phyloP scores from a whole-genome alignment of 2,888 invertebrate species.

The Colletes collaris region DNA sequence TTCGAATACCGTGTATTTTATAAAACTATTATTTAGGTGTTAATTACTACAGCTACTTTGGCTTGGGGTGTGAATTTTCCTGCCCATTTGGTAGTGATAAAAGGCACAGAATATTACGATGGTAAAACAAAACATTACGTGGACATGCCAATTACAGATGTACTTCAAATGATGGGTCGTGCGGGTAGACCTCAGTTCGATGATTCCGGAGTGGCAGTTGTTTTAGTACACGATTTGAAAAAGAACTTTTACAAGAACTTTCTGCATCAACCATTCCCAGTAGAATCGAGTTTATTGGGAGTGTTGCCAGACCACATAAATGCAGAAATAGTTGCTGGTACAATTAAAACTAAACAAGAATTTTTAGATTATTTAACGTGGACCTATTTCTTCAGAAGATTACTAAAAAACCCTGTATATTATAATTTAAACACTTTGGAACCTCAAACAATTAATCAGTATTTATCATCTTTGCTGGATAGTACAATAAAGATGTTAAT shows the following conservation, averaged over 20 bases:
- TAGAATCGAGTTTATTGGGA: constrained; percentile 96
- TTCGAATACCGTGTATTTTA: neutral
- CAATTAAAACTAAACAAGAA: constrained; percentile 95
- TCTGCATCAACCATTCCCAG: constrained; percentile 99
- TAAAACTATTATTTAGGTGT: constrained; percentile 85
- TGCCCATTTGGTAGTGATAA: constrained; percentile 98
- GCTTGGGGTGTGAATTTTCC: constrained; percentile 99
- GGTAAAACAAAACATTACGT: constrained; percentile 98
- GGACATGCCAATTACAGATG: constrained; percentile 99
- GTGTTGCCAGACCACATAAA: constrained; percentile 98
- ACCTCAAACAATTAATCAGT: constrained; percentile 88
- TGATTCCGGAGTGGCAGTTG: constrained; percentile 94
- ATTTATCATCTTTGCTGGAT: constrained; percentile 92
- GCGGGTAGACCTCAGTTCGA: constrained; percentile 99
- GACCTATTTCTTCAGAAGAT: constrained; percentile 98
- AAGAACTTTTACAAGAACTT: constrained; percentile 99
- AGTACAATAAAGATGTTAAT: constrained; percentile 89
- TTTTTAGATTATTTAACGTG: constrained; percentile 98
- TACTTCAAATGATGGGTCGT: constrained; percentile 99
- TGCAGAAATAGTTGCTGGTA: constrained; percentile 98
- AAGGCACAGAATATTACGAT: constrained; percentile 99
- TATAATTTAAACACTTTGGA: constrained; percentile 91
- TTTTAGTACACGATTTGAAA: constrained; percentile 97
- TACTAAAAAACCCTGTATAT: constrained; percentile 96
- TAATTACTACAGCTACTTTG: constrained; percentile 98